Evolutionary conservation across 2,888 invertebrate species (phyloP).

Genomic region (Syrphus vitripennis): DNA sequence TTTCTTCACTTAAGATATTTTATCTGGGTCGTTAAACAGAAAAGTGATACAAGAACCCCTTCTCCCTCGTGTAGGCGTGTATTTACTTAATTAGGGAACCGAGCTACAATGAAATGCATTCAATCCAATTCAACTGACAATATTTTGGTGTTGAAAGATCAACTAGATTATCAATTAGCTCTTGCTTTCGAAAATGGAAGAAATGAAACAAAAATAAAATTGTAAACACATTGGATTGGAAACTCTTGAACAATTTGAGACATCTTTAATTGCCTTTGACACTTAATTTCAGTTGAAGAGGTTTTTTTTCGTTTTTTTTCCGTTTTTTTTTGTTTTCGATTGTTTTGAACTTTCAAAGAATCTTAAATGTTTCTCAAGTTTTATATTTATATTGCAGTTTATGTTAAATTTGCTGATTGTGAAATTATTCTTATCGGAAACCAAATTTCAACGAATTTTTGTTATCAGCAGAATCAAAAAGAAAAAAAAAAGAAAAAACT

Average conservation of each 20-base stretch:
- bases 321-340: too few relatives aligned
- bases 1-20: conserved; percentile 32
- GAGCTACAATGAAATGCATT: conserved; percentile 44
- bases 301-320: too few relatives aligned
- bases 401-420: neutral
- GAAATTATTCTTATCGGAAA: conserved; percentile 3
- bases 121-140: conserved; percentile 1
- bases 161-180: neutral
- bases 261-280: neutral
- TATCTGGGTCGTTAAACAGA: conserved; percentile 4
- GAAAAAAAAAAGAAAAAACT: neutral
- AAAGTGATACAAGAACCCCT: neutral
- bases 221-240: neutral
- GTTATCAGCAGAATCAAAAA: neutral
- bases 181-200: neutral
- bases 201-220: neutral
- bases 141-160: conserved; percentile 37
- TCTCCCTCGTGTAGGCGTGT: neutral
- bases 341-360: neutral
- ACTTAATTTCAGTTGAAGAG: neutral
- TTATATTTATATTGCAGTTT: neutral
- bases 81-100: conserved; percentile 35
- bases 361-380: neutral
- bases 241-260: neutral
- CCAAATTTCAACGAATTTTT: conserved; percentile 4